A percentile compares a stretch with the other conserved stretches of the same genome.
phyloP scores from a whole-genome alignment of 1,140 invertebrate species.

The Habropoda laboriosa region DNA sequence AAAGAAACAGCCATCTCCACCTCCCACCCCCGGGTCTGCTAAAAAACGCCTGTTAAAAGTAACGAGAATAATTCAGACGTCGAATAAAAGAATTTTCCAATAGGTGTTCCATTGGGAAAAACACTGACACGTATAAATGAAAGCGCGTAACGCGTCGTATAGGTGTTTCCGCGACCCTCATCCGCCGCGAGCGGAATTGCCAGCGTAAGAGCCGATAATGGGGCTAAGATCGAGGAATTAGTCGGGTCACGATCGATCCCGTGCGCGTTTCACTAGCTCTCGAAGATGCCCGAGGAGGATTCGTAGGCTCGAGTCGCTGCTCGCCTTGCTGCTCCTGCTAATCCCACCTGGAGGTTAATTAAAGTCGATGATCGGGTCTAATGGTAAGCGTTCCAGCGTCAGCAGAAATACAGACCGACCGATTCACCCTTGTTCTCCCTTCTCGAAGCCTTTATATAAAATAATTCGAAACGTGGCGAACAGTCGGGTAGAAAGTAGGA shows the following conservation, averaged over 20 bases:
- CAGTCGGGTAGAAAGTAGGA: too few species aligned
- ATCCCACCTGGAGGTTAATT: conserved; percentile 18
- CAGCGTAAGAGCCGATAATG: background rate
- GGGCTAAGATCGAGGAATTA: conserved; percentile 7
- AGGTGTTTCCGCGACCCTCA: conserved; percentile 3
- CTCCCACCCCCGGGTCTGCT: too few species aligned
- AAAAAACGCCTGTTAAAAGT: too few species aligned
- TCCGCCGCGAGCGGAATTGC: conserved; percentile 1
- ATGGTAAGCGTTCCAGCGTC: conserved; percentile 47
- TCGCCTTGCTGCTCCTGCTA: background rate
- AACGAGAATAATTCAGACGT: background rate
- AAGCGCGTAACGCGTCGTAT: conserved; percentile 3
- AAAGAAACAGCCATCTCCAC: too few species aligned
- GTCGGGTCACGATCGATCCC: background rate
- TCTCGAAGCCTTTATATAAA: background rate
- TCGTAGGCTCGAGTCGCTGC: conserved; percentile 9
- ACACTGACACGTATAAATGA: conserved; percentile 19
- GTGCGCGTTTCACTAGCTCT: background rate
- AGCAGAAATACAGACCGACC: background rate
- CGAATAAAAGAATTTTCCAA: background rate
- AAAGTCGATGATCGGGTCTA: conserved; percentile 45
- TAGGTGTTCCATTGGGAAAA: background rate
- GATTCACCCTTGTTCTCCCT: background rate
- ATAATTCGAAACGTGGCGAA: background rate
- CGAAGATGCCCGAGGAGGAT: conserved; percentile 27